A percentile compares a stretch with the other conserved stretches of the same genome.
Evolutionary conservation across 2,113 vertebrate species (phyloP).

Genomic region (Laterallus jamaicensis): DNA sequence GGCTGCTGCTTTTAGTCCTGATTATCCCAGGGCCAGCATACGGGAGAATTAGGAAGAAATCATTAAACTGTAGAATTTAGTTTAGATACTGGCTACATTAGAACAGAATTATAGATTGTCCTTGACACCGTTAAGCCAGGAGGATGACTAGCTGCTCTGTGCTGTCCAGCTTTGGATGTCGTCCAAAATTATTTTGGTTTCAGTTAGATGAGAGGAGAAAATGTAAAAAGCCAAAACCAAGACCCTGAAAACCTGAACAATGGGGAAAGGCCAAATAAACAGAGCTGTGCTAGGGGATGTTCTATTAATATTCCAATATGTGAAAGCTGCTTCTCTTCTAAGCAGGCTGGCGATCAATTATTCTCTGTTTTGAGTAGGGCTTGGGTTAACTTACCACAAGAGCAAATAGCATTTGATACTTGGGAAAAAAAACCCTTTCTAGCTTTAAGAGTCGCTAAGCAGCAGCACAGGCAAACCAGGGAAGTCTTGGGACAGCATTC

Average conservation of each 20-base stretch:
- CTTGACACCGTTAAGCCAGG: background rate
- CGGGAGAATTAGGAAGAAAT: background rate
- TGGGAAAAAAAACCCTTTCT: background rate
- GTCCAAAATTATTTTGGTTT: background rate
- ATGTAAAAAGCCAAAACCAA: background rate
- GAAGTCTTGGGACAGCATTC: background rate
- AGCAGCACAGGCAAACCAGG: background rate
- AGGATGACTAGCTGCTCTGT: background rate
- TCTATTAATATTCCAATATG: background rate
- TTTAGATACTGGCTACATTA: background rate
- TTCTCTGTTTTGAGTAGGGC: background rate
- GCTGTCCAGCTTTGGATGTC: background rate
- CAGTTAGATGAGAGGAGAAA: background rate
- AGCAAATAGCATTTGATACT: background rate
- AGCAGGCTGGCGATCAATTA: background rate
- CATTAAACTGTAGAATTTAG: background rate
- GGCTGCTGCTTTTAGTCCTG: background rate
- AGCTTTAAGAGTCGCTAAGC: background rate
- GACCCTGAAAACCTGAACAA: background rate
- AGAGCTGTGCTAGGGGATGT: background rate
- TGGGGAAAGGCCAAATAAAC: background rate
- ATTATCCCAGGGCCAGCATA: background rate
- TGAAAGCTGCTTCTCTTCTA: background rate
- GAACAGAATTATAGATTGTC: background rate
- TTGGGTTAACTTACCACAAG: conserved; percentile 6